Evolutionary conservation across 2,797 vertebrate genomes (phyloP).

Genomic region (Siniperca undulata): DNA sequence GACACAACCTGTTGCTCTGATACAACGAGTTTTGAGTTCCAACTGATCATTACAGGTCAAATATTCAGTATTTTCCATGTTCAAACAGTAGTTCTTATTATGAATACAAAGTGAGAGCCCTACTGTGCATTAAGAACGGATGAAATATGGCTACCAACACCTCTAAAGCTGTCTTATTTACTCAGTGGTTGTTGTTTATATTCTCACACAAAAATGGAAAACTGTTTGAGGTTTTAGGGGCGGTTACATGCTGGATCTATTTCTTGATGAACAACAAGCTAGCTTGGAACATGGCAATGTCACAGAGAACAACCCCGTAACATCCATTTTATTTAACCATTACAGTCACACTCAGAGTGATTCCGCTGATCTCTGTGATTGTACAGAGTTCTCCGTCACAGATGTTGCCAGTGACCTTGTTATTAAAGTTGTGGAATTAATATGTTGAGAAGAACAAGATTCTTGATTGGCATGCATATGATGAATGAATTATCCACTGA

Average conservation of each 20-base stretch:
- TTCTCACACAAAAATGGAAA: too few species aligned
- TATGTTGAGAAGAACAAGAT: conserved; percentile 35
- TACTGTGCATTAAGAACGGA: too few species aligned
- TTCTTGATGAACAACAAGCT: neutral
- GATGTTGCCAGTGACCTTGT: conserved; percentile 34
- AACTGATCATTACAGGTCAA: too few species aligned
- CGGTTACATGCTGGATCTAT: neutral
- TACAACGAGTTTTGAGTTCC: too few species aligned
- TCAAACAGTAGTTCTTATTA: too few species aligned
- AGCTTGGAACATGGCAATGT: neutral
- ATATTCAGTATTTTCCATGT: too few species aligned
- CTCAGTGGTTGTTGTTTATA: too few species aligned
- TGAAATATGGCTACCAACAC: too few species aligned
- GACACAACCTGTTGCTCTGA: too few species aligned
- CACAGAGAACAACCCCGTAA: conserved; percentile 2
- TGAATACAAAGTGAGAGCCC: too few species aligned
- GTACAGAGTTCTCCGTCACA: conserved; percentile 38
- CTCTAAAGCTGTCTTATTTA: too few species aligned
- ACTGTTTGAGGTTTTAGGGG: too few species aligned
- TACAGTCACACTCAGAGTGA: conserved; percentile 7
- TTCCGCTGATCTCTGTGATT: conserved; percentile 1
- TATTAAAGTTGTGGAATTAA: conserved; percentile 52
- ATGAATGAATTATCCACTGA: conserved; percentile 34
- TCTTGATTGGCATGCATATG: conserved; percentile 46
- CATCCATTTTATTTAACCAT: neutral